Percentiles rank a stretch among this genome's conserved stretches.
Conservation (phyloP, 2,888 invertebrate species). For the Sinopyrophorus schimmeli region DNA sequence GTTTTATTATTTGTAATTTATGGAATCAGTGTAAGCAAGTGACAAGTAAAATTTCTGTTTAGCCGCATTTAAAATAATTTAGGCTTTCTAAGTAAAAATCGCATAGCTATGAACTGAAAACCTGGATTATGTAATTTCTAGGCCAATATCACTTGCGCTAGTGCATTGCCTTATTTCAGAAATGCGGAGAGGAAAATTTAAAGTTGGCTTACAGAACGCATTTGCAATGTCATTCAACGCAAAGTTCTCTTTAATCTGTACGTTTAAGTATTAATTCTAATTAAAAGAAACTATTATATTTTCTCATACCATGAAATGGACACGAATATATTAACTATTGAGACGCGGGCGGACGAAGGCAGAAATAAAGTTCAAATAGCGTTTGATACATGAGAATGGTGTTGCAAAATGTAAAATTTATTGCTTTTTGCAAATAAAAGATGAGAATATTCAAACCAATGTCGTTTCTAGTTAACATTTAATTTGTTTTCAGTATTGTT, state of each 20-base stretch:
- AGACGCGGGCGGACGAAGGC: conserved; percentile 5
- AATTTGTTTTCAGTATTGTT: background rate
- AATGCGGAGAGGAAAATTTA: background rate
- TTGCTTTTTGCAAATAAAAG: conserved; percentile 15
- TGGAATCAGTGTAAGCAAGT: conserved; percentile 3
- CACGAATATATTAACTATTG: conserved; percentile 17
- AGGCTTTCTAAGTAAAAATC: conserved; percentile 22
- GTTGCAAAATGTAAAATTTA: conserved; percentile 14
- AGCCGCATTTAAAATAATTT: conserved; percentile 13
- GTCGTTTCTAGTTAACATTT: conserved; percentile 4
- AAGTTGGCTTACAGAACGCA: background rate
- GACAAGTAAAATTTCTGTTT: conserved; percentile 13
- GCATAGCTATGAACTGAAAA: conserved; percentile 32
- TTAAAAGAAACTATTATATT: conserved; percentile 28
- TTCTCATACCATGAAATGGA: conserved; percentile 26
- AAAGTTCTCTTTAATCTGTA: conserved; percentile 21
- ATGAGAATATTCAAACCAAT: conserved; percentile 11
- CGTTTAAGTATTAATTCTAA: conserved; percentile 28
- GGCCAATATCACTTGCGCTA: conserved; percentile 32
- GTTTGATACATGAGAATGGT: conserved; percentile 20
- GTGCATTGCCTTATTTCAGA: conserved; percentile 11
- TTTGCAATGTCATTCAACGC: conserved; percentile 18
- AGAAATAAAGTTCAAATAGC: conserved; percentile 18
- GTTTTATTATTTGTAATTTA: conserved; percentile 8
- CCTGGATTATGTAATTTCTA: conserved; percentile 37